Percentiles rank a stretch among this genome's conserved stretches.
phyloP scores from a whole-genome alignment of 2,888 invertebrate species.

The Anticlea derivata region DNA sequence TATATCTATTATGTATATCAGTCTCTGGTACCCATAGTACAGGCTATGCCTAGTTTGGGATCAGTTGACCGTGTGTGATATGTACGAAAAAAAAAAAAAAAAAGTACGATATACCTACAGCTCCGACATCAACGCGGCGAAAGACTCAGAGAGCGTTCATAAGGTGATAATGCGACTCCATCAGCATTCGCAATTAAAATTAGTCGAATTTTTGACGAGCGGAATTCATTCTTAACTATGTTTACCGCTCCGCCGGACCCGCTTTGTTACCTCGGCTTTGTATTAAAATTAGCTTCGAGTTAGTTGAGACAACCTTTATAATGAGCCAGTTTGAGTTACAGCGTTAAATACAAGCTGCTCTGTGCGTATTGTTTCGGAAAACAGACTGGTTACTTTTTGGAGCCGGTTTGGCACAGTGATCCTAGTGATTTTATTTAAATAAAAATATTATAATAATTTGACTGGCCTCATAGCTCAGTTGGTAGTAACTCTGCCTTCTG shows the following conservation, averaged over 20 bases:
- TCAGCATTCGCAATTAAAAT: slow-evolving; percentile 64
- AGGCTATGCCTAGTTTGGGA: too few relatives aligned
- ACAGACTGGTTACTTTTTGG: too few relatives aligned
- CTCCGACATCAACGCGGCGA: slow-evolving; percentile 28
- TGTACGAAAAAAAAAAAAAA: too few relatives aligned
- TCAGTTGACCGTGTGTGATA: too few relatives aligned
- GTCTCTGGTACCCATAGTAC: too few relatives aligned
- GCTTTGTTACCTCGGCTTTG: slow-evolving; percentile 36
- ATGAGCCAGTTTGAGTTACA: slow-evolving; percentile 11
- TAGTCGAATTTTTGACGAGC: slow-evolving; percentile 66
- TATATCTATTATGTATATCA: too few relatives aligned
- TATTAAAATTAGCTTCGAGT: slow-evolving; percentile 19
- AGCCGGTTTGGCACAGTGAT: too few relatives aligned
- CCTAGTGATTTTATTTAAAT: too few relatives aligned
- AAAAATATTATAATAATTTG: too few relatives aligned
- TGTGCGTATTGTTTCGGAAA: too few relatives aligned
- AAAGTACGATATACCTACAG: neutral
- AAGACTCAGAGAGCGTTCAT: slow-evolving; percentile 47
- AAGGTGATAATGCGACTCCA: slow-evolving; percentile 59
- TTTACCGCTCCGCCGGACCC: slow-evolving; percentile 51
- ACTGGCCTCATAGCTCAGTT: too few relatives aligned
- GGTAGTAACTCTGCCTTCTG: too few relatives aligned
- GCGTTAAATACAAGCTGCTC: slow-evolving; percentile 1
- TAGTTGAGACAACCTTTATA: slow-evolving; percentile 13
- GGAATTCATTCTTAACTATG: slow-evolving; percentile 54